Evolutionary conservation across 2,797 vertebrate genomes (phyloP).

Genomic region (Sebastes alutus): DNA sequence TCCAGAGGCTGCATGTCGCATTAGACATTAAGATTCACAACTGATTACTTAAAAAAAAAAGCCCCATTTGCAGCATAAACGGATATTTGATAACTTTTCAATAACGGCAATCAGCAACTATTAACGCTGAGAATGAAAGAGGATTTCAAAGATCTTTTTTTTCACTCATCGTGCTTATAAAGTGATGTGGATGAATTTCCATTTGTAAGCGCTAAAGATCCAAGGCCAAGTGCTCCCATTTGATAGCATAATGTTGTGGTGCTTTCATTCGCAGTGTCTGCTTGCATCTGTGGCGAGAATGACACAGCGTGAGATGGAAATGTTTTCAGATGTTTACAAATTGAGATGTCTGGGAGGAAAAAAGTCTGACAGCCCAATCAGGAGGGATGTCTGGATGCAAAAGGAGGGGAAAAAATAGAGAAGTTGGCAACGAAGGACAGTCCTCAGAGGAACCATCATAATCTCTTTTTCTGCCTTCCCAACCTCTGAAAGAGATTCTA

Average conservation of each 20-base stretch:
- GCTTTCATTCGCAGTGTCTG: constrained; percentile 35
- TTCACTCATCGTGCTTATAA: background rate
- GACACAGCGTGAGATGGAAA: constrained; percentile 64
- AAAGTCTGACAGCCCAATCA: constrained; percentile 89
- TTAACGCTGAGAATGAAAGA: constrained; percentile 23
- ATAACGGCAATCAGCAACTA: constrained; percentile 13
- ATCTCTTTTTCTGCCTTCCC: constrained; percentile 91
- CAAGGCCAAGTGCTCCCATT: constrained; percentile 24
- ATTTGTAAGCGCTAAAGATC: constrained; percentile 27
- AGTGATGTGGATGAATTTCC: constrained; percentile 17
- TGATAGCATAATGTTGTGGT: constrained; percentile 21
- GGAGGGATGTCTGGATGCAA: constrained; percentile 88
- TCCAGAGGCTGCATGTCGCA: constrained; percentile 25
- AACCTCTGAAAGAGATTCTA: constrained; percentile 85
- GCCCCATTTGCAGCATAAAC: constrained; percentile 2
- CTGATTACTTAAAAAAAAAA: background rate
- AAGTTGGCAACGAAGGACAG: constrained; percentile 86
- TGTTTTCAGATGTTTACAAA: constrained; percentile 90
- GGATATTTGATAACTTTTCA: background rate
- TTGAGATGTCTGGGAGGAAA: constrained; percentile 89
- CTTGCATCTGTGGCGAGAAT: constrained; percentile 51
- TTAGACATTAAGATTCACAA: background rate
- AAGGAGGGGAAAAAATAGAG: constrained; percentile 42
- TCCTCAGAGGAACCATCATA: constrained; percentile 85
- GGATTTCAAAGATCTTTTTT: background rate